These are phyloP conservation scores for Ophion ellenae DNA, from an alignment of 2,888 invertebrate species.

Conservation along the genomic window DNA sequence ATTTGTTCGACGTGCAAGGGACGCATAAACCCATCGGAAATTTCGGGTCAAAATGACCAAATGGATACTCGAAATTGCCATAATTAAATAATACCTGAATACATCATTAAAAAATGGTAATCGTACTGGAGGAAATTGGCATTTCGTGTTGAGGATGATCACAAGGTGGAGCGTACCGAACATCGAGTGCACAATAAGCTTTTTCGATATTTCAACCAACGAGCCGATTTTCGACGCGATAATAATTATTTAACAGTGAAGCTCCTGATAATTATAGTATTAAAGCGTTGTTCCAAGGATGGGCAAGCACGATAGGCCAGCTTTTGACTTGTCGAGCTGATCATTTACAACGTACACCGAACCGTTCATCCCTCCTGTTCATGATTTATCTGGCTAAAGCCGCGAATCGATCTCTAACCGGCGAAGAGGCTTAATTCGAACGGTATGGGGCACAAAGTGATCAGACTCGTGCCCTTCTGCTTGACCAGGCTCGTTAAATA, in stretches of 20 bases:
- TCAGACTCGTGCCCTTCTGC: background rate
- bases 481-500: constrained; percentile 7
- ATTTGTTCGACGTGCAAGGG: background rate
- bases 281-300: constrained; percentile 4
- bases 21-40: background rate
- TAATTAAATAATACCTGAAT: background rate
- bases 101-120: background rate
- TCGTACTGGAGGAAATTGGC: background rate
- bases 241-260: constrained; percentile 50
- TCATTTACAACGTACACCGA: constrained; percentile 45
- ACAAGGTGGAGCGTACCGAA: background rate
- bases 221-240: constrained; percentile 25
- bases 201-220: constrained; percentile 24
- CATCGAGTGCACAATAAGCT: constrained; percentile 15
- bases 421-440: background rate
- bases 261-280: constrained; percentile 16
- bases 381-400: constrained; percentile 17
- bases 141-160: background rate
- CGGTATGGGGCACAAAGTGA: background rate
- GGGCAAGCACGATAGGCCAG: background rate
- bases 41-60: background rate
- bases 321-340: constrained; percentile 46
- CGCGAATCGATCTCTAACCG: background rate
- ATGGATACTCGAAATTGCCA: background rate
- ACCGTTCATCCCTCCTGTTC: constrained; percentile 8